Conservation (phyloP, 2,888 invertebrate species). For the Agrilus biguttatus region DNA sequence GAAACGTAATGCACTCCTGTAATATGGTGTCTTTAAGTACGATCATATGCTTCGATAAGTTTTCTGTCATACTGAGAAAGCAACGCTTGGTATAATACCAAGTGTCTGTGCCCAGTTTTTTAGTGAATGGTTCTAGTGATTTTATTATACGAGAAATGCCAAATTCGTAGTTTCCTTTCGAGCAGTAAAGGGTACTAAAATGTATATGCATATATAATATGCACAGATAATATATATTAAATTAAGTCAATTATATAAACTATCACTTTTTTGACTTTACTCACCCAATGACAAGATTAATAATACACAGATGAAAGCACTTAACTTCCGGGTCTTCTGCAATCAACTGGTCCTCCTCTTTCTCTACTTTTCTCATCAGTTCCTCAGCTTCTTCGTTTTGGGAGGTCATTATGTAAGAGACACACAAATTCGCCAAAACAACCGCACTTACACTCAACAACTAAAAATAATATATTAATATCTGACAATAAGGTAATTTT, state of each 20-base stretch:
- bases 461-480: conserved; percentile 28
- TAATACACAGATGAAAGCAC: conserved; percentile 90
- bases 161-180: conserved; percentile 98
- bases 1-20: conserved; percentile 75
- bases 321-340: conserved; percentile 90
- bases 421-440: conserved; percentile 94
- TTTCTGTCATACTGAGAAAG: conserved; percentile 84
- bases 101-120: conserved; percentile 92
- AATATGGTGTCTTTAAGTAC: conserved; percentile 75
- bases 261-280: not conserved
- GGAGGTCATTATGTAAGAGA: conserved; percentile 97
- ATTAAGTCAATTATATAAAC: not conserved
- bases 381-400: conserved; percentile 99
- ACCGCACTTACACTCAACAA: conserved; percentile 94
- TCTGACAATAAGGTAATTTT: too few species aligned
- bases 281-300: conserved; percentile 93
- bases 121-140: conserved; percentile 85
- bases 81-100: conserved; percentile 98
- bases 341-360: conserved; percentile 87
- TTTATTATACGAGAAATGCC: conserved; percentile 95
- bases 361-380: conserved; percentile 95
- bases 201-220: conserved; percentile 2
- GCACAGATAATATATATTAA: not conserved
- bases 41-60: conserved; percentile 79
- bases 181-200: conserved; percentile 81